These are phyloP conservation scores for Embiotoca jacksoni DNA, from an alignment of 2,113 vertebrate genomes.

Conservation along the genomic window DNA sequence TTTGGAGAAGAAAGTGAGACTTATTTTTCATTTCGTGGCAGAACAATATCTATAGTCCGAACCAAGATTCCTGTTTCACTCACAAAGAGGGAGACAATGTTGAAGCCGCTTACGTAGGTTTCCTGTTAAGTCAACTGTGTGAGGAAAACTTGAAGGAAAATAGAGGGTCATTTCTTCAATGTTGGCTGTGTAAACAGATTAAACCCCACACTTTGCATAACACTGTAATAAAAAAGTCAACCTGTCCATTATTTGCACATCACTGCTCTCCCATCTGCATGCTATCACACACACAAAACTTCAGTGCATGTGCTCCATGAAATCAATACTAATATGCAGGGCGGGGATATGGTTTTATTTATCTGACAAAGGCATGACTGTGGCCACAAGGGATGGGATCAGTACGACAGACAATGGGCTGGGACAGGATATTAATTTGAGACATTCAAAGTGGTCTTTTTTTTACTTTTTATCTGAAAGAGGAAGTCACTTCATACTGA, in stretches of 20 bases:
- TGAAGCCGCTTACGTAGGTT: conserved; percentile 13
- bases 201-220: background rate
- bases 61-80: conserved; percentile 18
- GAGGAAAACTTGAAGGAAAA: background rate
- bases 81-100: conserved; percentile 1
- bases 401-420: background rate
- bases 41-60: conserved; percentile 62
- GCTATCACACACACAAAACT: background rate
- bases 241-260: background rate
- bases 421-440: background rate
- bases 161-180: background rate
- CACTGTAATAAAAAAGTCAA: background rate
- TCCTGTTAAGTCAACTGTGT: conserved; percentile 10
- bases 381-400: background rate
- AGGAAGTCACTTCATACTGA: background rate
- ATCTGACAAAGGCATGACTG: background rate
- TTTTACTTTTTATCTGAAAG: background rate
- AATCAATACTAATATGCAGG: background rate
- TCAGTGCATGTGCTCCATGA: background rate
- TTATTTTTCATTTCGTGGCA: conserved; percentile 64
- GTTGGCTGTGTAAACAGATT: background rate
- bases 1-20: conserved; percentile 65
- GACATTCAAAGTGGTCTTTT: background rate
- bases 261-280: background rate
- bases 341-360: background rate